A percentile compares a stretch with the other conserved stretches of the same genome.
These are phyloP conservation scores for Helicolenus hilgendorfi DNA, from an alignment of 2,797 vertebrate genomes.

Conservation along the genomic window DNA sequence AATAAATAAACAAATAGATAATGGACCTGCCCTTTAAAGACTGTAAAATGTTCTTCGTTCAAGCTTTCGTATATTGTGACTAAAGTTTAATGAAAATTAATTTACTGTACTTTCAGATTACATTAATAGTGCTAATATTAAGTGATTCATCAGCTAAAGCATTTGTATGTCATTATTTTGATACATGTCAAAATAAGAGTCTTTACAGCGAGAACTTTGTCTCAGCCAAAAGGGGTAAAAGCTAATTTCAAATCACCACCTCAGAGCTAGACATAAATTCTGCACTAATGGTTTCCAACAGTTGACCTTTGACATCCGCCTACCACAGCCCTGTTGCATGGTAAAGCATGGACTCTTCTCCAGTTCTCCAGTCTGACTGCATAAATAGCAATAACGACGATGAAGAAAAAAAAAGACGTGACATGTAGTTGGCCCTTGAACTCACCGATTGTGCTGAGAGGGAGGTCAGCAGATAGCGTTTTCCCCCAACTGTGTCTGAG, in stretches of 20 bases:
- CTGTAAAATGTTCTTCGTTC: neutral
- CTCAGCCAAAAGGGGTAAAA: neutral
- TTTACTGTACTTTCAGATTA: neutral
- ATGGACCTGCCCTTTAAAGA: neutral
- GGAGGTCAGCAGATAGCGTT: constrained; percentile 39
- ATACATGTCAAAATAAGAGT: neutral
- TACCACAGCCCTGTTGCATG: neutral
- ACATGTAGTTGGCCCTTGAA: constrained; percentile 45
- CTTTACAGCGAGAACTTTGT: neutral
- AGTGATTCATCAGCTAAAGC: neutral
- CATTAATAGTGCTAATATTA: neutral
- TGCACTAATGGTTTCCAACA: constrained; percentile 48
- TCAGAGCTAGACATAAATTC: neutral
- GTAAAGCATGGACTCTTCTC: neutral
- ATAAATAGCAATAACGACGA: constrained; percentile 30
- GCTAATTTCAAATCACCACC: constrained; percentile 19
- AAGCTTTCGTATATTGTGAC: neutral
- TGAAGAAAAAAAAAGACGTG: neutral
- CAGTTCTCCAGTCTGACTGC: neutral
- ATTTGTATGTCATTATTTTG: neutral
- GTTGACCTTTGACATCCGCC: constrained; percentile 29
- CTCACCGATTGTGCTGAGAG: constrained; percentile 72
- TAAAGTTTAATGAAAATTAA: neutral
- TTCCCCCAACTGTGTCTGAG: constrained; percentile 66
- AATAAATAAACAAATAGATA: too few relatives aligned